Conservation (phyloP, 2,113 vertebrate genomes). For the Fregata magnificens region DNA sequence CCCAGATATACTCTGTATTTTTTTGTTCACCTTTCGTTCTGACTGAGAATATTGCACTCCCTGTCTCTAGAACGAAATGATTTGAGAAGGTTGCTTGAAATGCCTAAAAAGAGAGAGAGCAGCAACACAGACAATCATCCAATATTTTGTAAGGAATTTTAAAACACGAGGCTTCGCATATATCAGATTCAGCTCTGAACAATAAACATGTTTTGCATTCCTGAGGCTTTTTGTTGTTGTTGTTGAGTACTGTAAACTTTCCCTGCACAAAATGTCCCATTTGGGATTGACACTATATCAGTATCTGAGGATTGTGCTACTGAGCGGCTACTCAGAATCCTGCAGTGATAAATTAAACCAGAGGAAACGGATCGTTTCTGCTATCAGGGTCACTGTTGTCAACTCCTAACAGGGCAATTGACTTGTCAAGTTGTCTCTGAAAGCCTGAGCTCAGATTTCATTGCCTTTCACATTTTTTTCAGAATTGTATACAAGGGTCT, state of each 20-base stretch:
- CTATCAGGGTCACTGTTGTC: slow-evolving; percentile 66
- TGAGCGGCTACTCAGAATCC: background rate
- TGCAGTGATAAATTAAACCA: slow-evolving; percentile 38
- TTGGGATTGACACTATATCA: background rate
- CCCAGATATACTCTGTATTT: background rate
- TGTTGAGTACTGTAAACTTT: background rate
- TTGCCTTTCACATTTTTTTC: slow-evolving; percentile 44
- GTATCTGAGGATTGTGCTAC: slow-evolving; percentile 17
- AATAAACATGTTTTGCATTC: background rate
- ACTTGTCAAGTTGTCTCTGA: slow-evolving; percentile 62
- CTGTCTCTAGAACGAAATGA: background rate
- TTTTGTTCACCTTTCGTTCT: background rate
- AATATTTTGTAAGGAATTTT: background rate
- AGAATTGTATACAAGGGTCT: slow-evolving; percentile 22
- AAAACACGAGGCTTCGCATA: fast-evolving
- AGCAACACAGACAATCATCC: fast-evolving
- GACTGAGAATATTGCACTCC: background rate
- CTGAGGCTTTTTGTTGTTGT: background rate
- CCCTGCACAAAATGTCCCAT: background rate
- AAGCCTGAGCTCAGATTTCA: slow-evolving; percentile 46
- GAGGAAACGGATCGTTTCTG: slow-evolving; percentile 65
- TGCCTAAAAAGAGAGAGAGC: background rate
- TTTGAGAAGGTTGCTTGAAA: background rate
- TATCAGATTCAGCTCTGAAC: background rate
- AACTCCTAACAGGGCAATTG: slow-evolving; percentile 63